Percentiles rank a stretch among this genome's conserved stretches.
phyloP scores from a whole-genome alignment of 1,140 invertebrate genomes.

The Melitaea cinxia region DNA sequence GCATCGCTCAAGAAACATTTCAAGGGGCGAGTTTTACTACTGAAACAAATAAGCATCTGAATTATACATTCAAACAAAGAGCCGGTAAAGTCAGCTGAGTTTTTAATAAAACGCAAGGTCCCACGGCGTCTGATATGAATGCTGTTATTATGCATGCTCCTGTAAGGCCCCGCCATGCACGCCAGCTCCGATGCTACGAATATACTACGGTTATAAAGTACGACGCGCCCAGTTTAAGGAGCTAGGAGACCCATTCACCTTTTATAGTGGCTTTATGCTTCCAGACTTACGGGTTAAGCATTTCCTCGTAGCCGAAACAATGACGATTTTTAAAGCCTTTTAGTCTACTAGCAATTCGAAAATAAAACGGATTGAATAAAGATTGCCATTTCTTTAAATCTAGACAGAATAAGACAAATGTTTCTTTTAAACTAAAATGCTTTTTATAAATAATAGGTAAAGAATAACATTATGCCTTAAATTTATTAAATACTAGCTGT shows the following conservation, averaged over 20 bases:
- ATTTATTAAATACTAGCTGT: background rate
- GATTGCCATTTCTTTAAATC: background rate
- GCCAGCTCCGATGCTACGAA: constrained; percentile 40
- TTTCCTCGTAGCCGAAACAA: constrained; percentile 53
- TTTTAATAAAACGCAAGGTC: constrained; percentile 56
- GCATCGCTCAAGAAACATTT: constrained; percentile 8
- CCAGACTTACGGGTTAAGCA: constrained; percentile 63
- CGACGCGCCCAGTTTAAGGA: constrained; percentile 55
- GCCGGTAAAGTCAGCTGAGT: constrained; percentile 45
- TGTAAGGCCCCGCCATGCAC: constrained; percentile 39
- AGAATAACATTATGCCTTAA: background rate
- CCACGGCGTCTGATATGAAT: constrained; percentile 59
- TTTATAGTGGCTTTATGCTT: constrained; percentile 63
- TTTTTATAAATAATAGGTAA: background rate
- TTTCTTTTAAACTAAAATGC: background rate
- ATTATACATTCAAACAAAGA: constrained; percentile 59
- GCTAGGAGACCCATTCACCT: constrained; percentile 65
- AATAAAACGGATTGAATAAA: constrained; percentile 40
- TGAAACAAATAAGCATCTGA: constrained; percentile 56
- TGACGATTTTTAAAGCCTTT: constrained; percentile 55
- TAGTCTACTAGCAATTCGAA: constrained; percentile 45
- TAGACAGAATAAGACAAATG: constrained; percentile 2
- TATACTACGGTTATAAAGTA: constrained; percentile 50
- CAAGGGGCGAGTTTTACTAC: constrained; percentile 28
- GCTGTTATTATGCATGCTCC: constrained; percentile 54